Evolutionary conservation across 1,140 invertebrate genomes (phyloP), one percentile per base, ranked within the genome.

Genomic region (Drosophila kanapiae): DNA sequence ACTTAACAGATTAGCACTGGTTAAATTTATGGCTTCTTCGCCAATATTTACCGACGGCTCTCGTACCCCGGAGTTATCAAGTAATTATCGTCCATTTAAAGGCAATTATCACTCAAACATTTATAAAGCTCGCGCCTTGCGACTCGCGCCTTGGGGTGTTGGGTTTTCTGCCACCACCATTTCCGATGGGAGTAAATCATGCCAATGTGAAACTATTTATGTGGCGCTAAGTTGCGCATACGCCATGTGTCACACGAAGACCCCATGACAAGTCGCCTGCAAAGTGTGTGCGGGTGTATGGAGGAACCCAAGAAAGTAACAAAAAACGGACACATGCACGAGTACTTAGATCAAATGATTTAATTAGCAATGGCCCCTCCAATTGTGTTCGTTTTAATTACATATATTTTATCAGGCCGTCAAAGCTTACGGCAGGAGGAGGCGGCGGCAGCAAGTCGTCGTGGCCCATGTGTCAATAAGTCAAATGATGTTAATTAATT

Each of bases 401-500:
- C 84, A 88, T 80, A 87, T 62, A 87, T 84, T 80, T 88, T 83
- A 88, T 83, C 84, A 87, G 71, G 63, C 70, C 77, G 68, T 60
- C 54, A 47, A 47, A 60, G 72, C 45, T 51, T 61, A 57, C 68
- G 47, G 18, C 27, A 53, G 35, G 48, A 43, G 35, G 49, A 29
- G 49, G 48, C 33, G 37, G 42, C 37, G 42, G 56, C 40, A 43
- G 43, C 35, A 53, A 49, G 67, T 38, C 40, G 42, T 60, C 48
- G 58, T 60, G 54, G 68, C 68, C 64, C 64, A 65, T 80, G 64
- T 90, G 85, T 90, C 85, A 90, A 90, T 90, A 90, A 90, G 85
- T 90, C 85, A 90, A 90, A 82, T 90, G 85, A 90, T 85, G 70
- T 90, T 90, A 90, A 90, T 90, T 90, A 90, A 90, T 90, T 85